phyloP scores from a whole-genome alignment of 2,797 vertebrate genomes.

The Spinus pinus region DNA sequence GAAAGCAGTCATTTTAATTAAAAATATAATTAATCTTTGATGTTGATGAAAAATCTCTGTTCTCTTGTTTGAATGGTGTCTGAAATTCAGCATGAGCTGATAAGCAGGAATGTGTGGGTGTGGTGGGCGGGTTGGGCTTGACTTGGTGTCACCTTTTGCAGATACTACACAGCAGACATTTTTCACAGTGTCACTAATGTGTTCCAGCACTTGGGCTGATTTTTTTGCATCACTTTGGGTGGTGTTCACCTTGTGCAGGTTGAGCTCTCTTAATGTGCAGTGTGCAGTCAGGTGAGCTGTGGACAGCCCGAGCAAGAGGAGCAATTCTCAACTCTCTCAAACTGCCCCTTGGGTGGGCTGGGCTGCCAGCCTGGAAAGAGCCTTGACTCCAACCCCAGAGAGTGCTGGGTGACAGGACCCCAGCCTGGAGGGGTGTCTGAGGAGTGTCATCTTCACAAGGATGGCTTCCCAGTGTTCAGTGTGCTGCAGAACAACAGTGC shows the following conservation, averaged over 20 bases:
- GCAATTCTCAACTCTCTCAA: not conserved
- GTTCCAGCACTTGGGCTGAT: not conserved
- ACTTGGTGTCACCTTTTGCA: not conserved
- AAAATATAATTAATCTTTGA: not conserved
- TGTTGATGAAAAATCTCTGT: not conserved
- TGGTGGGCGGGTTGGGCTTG: not conserved
- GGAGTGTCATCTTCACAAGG: not conserved
- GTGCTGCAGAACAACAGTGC: not conserved
- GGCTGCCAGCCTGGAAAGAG: not conserved
- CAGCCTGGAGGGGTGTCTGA: not conserved
- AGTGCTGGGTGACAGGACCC: not conserved
- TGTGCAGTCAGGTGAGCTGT: not conserved
- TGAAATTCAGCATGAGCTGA: not conserved
- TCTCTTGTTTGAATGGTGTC: not conserved
- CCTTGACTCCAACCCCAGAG: fast-evolving
- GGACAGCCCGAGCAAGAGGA: not conserved
- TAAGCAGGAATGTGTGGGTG: not conserved
- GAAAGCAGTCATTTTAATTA: not conserved
- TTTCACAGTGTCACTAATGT: not conserved
- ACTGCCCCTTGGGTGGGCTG: not conserved
- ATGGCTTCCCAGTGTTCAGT: not conserved
- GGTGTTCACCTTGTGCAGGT: not conserved
- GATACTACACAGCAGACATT: not conserved
- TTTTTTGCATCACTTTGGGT: not conserved
- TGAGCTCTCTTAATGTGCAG: not conserved